Conservation (phyloP, 2,113 vertebrate genomes). For the Elephantulus edwardii region DNA sequence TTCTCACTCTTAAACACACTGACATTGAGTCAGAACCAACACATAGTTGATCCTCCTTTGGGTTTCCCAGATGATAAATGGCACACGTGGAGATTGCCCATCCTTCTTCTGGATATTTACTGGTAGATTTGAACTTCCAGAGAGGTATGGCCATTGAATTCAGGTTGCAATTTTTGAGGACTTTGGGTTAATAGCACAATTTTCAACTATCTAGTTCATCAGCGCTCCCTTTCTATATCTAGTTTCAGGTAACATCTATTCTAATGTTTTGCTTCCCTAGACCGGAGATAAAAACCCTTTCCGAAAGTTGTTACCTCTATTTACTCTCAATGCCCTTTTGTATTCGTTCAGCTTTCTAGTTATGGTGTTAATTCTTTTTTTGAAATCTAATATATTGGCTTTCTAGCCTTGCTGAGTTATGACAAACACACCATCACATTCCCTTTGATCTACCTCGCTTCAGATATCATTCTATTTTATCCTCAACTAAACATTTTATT, state of each 20-base stretch:
- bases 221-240: too few relatives aligned
- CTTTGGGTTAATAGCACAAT: too few relatives aligned
- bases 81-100: too few relatives aligned
- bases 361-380: background rate
- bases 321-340: background rate
- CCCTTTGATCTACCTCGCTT: background rate
- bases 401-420: background rate
- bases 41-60: too few relatives aligned
- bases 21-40: too few relatives aligned
- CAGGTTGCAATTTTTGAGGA: too few relatives aligned
- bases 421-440: background rate
- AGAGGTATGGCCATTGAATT: too few relatives aligned
- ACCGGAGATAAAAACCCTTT: background rate
- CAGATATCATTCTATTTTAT: slow-evolving; percentile 20
- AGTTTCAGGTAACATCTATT: background rate
- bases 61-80: too few relatives aligned
- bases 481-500: background rate
- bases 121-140: too few relatives aligned
- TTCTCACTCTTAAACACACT: too few relatives aligned
- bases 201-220: too few relatives aligned
- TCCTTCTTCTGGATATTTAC: too few relatives aligned
- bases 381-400: background rate
- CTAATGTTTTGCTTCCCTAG: background rate
- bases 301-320: background rate
- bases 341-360: background rate